A percentile compares a stretch with the other conserved stretches of the same genome.
Conservation (phyloP, 30 jellyfish, hydroid and myxozoan genomes). For the Phacellophora camtschatica region DNA sequence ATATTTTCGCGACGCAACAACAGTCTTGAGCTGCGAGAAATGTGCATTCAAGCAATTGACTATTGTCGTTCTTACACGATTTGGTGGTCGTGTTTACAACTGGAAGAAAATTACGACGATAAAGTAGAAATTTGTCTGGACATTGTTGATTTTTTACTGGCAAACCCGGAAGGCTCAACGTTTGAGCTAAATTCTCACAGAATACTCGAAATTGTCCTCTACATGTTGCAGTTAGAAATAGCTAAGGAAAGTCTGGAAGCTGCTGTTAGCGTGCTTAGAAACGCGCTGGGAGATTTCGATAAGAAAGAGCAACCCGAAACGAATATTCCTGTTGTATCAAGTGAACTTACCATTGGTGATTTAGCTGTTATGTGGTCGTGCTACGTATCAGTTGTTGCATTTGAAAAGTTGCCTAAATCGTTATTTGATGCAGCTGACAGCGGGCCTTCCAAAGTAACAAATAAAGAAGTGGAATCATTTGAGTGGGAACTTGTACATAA, state of each 20-base stretch:
- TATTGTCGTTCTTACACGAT: constrained; percentile 76
- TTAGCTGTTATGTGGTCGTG: constrained; percentile 66
- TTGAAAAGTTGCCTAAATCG: constrained; percentile 33
- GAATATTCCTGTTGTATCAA: constrained; percentile 9
- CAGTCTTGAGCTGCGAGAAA: constrained; percentile 66
- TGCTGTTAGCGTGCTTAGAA: constrained; percentile 19
- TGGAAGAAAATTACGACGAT: constrained; percentile 60
- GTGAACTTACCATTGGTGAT: constrained; percentile 47
- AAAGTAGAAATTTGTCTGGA: constrained; percentile 86
- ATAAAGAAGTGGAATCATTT: constrained; percentile 23
- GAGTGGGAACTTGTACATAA: constrained; percentile 20
- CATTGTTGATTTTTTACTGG: constrained; percentile 58
- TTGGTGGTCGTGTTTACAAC: constrained; percentile 88
- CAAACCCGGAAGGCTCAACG: constrained; percentile 18
- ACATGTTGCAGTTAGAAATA: constrained; percentile 40
- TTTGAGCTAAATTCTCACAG: constrained; percentile 55
- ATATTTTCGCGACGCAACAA: constrained; percentile 46
- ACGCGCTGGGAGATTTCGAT: constrained; percentile 38
- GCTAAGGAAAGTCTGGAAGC: not conserved
- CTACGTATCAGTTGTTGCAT: constrained; percentile 42
- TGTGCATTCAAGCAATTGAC: constrained; percentile 85
- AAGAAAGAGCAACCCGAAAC: not conserved
- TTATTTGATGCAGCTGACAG: constrained; percentile 48
- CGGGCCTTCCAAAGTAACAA: constrained; percentile 70
- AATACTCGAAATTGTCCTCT: constrained; percentile 59